Conservation (phyloP, 2,797 vertebrate species). For the Melanotaenia boesemani region DNA sequence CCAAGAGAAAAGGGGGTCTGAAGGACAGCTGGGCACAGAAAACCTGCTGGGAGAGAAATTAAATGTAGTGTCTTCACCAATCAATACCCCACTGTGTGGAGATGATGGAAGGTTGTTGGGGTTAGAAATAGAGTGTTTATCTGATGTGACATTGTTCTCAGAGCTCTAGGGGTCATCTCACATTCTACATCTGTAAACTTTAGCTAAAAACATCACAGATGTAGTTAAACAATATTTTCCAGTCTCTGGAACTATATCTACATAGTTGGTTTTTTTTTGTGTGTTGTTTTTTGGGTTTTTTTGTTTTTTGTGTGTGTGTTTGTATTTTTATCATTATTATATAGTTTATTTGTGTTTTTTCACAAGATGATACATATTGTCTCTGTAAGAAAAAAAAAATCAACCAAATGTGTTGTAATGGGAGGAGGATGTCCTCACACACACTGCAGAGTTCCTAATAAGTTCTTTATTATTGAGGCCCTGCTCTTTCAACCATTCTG, state of each 20-base stretch:
- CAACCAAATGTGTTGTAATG: conserved; percentile 6
- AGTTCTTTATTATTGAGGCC: conserved; percentile 19
- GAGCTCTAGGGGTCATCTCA: conserved; percentile 48
- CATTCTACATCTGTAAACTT: conserved; percentile 40
- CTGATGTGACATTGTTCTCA: conserved; percentile 58
- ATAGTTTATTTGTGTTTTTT: conserved; percentile 3
- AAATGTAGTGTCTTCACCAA: conserved; percentile 67
- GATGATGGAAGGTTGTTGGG: conserved; percentile 56
- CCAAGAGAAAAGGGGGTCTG: conserved; percentile 34
- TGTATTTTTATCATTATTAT: background rate
- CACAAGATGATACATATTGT: conserved; percentile 21
- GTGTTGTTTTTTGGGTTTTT: background rate
- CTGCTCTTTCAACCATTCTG: conserved; percentile 12
- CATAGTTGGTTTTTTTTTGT: too few species aligned
- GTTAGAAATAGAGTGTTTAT: conserved; percentile 60
- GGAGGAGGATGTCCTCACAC: conserved; percentile 15
- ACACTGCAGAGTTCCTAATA: background rate
- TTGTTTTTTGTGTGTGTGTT: background rate
- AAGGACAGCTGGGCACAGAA: conserved; percentile 62
- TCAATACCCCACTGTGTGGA: conserved; percentile 65
- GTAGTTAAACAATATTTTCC: conserved; percentile 25
- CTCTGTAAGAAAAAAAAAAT: conserved; percentile 19
- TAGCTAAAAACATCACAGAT: conserved; percentile 16
- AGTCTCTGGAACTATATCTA: conserved; percentile 3
- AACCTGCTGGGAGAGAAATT: conserved; percentile 72